phyloP scores from a whole-genome alignment of 2,113 vertebrate species.

The Burhinus oedicnemus region DNA sequence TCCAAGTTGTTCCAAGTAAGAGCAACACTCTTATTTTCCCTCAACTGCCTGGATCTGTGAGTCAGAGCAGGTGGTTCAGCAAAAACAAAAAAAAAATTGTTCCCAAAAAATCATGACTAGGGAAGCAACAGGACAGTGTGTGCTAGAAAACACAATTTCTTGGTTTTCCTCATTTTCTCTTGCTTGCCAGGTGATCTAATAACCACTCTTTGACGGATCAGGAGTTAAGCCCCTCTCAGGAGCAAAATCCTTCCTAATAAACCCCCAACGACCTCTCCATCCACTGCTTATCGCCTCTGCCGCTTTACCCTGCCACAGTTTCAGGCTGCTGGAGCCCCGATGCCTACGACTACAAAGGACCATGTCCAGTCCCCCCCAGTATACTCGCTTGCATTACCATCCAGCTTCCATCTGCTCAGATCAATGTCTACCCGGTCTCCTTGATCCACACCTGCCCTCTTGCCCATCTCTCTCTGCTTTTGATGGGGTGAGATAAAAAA shows the following conservation, averaged over 20 bases:
- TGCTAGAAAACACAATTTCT: not conserved
- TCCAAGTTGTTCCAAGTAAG: not conserved
- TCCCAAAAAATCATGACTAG: not conserved
- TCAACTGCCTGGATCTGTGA: not conserved
- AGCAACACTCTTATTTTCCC: not conserved
- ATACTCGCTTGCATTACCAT: no score
- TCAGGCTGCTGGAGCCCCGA: not conserved
- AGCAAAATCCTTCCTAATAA: not conserved
- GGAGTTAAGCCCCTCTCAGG: not conserved
- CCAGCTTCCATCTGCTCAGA: not conserved
- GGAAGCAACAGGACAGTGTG: not conserved
- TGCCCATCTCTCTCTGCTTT: not conserved
- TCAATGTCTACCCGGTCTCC: not conserved
- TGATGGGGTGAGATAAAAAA: not conserved
- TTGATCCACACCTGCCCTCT: not conserved
- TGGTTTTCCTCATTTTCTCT: not conserved
- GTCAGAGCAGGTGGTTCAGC: not conserved
- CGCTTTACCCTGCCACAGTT: rapidly evolving
- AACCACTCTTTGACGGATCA: not conserved
- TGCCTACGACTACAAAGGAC: rapidly evolving
- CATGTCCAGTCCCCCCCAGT: not conserved
- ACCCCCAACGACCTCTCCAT: not conserved
- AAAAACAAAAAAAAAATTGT: not conserved
- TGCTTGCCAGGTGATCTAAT: not conserved
- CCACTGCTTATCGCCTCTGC: not conserved